Conservation (phyloP, 2,113 vertebrate species). For the Oenanthe melanoleuca region DNA sequence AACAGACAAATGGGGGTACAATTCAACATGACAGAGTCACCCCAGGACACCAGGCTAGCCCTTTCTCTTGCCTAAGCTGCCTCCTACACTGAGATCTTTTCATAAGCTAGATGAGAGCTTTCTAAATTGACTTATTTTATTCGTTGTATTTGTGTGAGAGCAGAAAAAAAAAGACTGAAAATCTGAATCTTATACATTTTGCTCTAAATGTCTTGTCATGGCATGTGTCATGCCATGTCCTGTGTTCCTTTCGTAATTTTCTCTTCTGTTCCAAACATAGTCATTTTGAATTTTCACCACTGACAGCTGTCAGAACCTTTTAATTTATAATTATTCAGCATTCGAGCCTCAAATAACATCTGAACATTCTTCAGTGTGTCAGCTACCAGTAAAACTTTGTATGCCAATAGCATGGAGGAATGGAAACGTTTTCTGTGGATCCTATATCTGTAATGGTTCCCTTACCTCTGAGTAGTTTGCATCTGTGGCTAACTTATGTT, state of each 20-base stretch:
- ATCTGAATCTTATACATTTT: not conserved
- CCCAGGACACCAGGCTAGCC: not conserved
- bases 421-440: not conserved
- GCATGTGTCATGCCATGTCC: fast-evolving
- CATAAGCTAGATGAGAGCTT: not conserved
- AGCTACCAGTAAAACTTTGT: not conserved
- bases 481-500: not conserved
- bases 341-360: not conserved
- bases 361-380: not conserved
- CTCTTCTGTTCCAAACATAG: not conserved
- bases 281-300: not conserved
- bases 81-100: not conserved
- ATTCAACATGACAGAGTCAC: too few species aligned
- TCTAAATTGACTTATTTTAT: not conserved
- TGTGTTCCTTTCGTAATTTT: not conserved
- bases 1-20: too few species aligned
- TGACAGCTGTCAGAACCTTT: not conserved
- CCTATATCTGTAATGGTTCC: not conserved
- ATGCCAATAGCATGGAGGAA: not conserved
- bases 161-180: not conserved
- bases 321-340: not conserved
- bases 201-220: not conserved
- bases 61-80: not conserved
- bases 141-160: not conserved
- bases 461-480: not conserved